phyloP scores from a whole-genome alignment of 2,113 vertebrate genomes.

The Mixornis gularis region DNA sequence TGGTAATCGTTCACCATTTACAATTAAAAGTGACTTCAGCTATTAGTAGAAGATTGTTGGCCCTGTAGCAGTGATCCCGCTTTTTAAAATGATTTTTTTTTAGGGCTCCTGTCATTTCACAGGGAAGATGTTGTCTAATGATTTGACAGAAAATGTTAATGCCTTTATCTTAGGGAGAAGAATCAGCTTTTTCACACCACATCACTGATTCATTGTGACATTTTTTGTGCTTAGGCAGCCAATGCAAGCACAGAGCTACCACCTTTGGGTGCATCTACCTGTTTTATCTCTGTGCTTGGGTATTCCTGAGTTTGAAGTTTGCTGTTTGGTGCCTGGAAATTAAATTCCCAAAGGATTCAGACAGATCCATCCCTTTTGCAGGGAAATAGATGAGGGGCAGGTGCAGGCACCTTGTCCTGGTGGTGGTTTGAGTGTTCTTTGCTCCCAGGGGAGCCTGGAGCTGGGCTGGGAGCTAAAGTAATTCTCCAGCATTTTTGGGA shows the following conservation, averaged over 20 bases:
- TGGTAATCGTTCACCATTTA: neutral
- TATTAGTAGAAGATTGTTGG: neutral
- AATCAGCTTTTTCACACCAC: neutral
- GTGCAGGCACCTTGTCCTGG: neutral
- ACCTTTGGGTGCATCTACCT: neutral
- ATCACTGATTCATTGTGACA: neutral
- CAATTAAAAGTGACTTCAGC: neutral
- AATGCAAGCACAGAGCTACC: neutral
- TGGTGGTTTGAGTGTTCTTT: neutral
- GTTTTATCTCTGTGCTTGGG: neutral
- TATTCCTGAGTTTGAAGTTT: neutral
- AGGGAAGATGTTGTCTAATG: neutral
- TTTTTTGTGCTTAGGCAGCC: neutral
- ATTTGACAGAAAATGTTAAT: neutral
- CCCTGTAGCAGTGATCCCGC: neutral
- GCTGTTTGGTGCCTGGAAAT: neutral
- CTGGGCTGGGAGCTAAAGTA: neutral
- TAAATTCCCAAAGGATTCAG: accelerated
- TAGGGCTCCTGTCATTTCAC: neutral
- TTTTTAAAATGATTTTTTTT: neutral
- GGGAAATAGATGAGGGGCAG: neutral
- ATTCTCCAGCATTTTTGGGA: neutral
- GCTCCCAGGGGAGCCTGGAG: neutral
- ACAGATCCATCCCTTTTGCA: neutral
- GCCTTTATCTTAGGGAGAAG: neutral